A percentile compares a stretch with the other conserved stretches of the same genome.
Conservation (phyloP, 2,113 vertebrate species). For the Balaenoptera acutorostrata region DNA sequence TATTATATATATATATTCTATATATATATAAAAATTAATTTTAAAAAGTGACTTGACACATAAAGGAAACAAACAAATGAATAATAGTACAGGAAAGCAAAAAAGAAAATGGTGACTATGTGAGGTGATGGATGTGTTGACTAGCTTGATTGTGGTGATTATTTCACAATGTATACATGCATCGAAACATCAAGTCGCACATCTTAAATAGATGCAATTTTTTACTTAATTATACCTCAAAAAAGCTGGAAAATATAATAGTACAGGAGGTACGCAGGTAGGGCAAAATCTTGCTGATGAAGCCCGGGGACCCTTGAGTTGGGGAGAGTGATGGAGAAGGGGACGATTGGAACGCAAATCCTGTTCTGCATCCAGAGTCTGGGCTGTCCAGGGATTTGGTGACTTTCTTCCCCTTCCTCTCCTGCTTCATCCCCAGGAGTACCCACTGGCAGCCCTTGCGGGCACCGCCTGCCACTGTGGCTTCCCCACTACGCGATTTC, state of each 20-base stretch:
- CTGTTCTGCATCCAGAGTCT: accelerated
- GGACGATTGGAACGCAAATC: accelerated
- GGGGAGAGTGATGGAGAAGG: not conserved
- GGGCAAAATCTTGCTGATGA: not conserved
- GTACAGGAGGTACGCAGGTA: accelerated
- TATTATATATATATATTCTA: no score
- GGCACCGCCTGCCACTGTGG: conserved; percentile 91
- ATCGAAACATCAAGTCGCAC: not conserved
- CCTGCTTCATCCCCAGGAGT: conserved; percentile 82
- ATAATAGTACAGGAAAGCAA: not conserved
- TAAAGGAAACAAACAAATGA: not conserved
- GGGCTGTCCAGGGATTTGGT: accelerated
- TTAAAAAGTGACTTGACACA: not conserved
- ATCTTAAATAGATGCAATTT: not conserved
- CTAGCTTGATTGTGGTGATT: not conserved
- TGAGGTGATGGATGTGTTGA: not conserved
- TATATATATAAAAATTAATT: not conserved
- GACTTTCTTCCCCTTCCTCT: not conserved
- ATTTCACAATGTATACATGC: not conserved
- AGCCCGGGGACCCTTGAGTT: not conserved
- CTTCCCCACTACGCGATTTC: conserved; percentile 92
- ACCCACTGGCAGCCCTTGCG: conserved; percentile 89
- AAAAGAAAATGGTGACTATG: not conserved
- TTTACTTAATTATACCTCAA: not conserved
- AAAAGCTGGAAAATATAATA: not conserved